phyloP scores from a whole-genome alignment of 1,140 invertebrate genomes.

The Cylas formicarius region DNA sequence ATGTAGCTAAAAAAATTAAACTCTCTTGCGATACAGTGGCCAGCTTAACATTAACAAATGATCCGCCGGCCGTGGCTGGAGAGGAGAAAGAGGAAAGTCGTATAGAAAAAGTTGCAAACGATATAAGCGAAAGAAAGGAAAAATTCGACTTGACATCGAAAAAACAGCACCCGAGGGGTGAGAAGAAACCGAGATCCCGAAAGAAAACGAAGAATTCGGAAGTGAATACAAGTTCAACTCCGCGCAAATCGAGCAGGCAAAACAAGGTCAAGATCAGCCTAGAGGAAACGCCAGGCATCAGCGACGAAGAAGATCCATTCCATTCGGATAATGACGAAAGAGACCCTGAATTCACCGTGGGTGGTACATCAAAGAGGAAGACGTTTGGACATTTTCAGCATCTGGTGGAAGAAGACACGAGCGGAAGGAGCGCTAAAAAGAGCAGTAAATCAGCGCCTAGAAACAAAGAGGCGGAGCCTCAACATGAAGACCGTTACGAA shows the following conservation, averaged over 20 bases:
- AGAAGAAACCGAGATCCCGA: slow-evolving; percentile 4
- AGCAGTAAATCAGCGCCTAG: too few relatives aligned
- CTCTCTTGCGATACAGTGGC: slow-evolving; percentile 7
- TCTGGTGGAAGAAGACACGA: background rate
- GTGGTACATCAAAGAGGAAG: slow-evolving; percentile 8
- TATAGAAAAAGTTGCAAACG: background rate
- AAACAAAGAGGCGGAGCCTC: slow-evolving; percentile 12
- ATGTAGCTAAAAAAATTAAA: slow-evolving; percentile 36
- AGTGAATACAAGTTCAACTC: background rate
- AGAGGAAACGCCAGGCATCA: slow-evolving; percentile 25
- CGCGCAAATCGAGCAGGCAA: slow-evolving; percentile 34
- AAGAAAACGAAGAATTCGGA: background rate
- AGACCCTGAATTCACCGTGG: slow-evolving; percentile 26
- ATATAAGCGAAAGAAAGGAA: slow-evolving; percentile 1
- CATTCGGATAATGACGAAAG: slow-evolving; percentile 28
- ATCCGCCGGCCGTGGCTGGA: slow-evolving; percentile 13
- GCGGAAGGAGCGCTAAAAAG: slow-evolving; percentile 19
- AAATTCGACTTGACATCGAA: background rate
- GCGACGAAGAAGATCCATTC: slow-evolving; percentile 33
- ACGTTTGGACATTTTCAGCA: slow-evolving; percentile 16
- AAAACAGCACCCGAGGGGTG: background rate
- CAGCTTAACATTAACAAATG: background rate
- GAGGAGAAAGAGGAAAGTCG: slow-evolving; percentile 31
- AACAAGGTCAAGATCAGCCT: slow-evolving; percentile 22
- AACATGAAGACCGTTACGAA: slow-evolving; percentile 25